These are phyloP conservation scores for Clarias platycephalus DNA, from an alignment of 2,797 vertebrate species.

Conservation along the genomic window DNA sequence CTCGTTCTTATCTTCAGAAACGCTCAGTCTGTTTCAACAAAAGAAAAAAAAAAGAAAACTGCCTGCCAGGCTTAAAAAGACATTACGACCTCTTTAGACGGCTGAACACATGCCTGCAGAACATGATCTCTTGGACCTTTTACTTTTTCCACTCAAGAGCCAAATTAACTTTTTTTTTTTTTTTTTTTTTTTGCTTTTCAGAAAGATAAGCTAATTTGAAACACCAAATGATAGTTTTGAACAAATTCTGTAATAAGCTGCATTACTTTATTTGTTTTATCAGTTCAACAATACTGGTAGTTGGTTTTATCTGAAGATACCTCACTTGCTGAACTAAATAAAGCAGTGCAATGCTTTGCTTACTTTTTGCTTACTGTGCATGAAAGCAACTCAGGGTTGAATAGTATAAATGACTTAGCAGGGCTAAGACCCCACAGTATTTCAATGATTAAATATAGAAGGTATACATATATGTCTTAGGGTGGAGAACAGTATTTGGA, in stretches of 20 bases:
- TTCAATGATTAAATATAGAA: background rate
- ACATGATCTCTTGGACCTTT: too few species aligned
- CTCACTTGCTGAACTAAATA: background rate
- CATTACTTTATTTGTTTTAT: background rate
- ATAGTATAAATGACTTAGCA: background rate
- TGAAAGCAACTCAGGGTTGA: background rate
- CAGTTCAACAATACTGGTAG: background rate
- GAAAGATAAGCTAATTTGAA: background rate
- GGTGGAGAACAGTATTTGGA: too few species aligned
- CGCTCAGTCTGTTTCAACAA: background rate
- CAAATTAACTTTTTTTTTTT: background rate
- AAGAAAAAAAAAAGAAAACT: background rate
- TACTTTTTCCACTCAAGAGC: slow-evolving; percentile 1
- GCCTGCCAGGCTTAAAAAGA: background rate
- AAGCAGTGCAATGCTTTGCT: background rate
- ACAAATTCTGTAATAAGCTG: background rate
- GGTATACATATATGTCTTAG: too few species aligned
- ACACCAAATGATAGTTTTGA: background rate
- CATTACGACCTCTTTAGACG: background rate
- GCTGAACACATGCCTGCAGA: background rate
- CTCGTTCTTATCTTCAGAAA: slow-evolving; percentile 15
- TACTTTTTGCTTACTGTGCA: background rate
- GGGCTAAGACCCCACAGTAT: background rate
- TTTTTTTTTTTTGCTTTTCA: background rate
- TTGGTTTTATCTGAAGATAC: background rate